These are phyloP conservation scores for Bungarus multicinctus DNA, from an alignment of 2,113 vertebrate genomes.

Conservation along the genomic window DNA sequence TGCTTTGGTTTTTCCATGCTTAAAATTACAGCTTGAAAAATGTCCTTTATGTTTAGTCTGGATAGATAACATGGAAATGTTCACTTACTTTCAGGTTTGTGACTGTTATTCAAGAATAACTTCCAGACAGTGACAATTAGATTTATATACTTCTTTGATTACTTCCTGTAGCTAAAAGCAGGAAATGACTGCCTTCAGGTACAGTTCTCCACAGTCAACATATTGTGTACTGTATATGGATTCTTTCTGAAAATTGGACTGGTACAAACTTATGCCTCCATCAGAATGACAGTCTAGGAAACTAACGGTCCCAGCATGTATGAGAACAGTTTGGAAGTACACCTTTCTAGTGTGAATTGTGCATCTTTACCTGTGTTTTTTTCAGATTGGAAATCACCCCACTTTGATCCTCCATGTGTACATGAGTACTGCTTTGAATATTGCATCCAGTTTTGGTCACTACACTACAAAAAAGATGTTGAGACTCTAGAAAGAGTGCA, in stretches of 20 bases:
- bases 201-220: constrained; percentile 35
- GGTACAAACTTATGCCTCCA: constrained; percentile 1
- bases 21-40: constrained; percentile 57
- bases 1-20: constrained; percentile 52
- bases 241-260: background rate
- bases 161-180: constrained; percentile 54
- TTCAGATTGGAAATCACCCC: background rate
- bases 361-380: background rate
- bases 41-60: constrained; percentile 58
- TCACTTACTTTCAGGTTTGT: constrained; percentile 64
- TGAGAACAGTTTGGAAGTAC: constrained; percentile 30
- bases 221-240: constrained; percentile 3
- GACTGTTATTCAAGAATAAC: constrained; percentile 64
- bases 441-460: no score
- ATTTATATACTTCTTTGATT: constrained; percentile 66
- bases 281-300: background rate
- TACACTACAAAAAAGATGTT: no score
- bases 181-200: constrained; percentile 52
- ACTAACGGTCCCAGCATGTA: background rate
- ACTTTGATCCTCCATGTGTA: background rate
- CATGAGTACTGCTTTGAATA: no score
- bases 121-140: constrained; percentile 58
- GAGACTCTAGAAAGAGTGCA: no score
- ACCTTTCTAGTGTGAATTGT: background rate
- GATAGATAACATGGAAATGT: constrained; percentile 54